These are phyloP conservation scores for Morpho helenor DNA, from an alignment of 2,888 invertebrate genomes.

Conservation along the genomic window DNA sequence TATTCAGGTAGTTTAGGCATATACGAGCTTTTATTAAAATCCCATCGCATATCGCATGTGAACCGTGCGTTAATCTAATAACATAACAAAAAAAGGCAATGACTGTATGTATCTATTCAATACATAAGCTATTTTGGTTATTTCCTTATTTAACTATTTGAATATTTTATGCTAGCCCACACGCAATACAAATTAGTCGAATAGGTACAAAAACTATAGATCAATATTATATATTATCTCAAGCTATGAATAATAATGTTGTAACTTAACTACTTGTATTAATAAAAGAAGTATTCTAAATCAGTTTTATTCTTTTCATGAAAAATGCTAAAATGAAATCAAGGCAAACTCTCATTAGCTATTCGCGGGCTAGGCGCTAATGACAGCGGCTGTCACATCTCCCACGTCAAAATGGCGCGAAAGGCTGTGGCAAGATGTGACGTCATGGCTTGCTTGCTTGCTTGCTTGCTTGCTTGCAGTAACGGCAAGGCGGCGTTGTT, in stretches of 20 bases:
- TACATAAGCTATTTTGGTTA: slow-evolving; percentile 1
- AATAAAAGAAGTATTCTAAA: too few relatives aligned
- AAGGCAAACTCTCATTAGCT: too few relatives aligned
- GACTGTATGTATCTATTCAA: slow-evolving; percentile 5
- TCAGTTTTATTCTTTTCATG: too few relatives aligned
- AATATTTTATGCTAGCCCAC: slow-evolving; percentile 9
- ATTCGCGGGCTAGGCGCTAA: too few relatives aligned
- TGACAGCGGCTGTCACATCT: too few relatives aligned
- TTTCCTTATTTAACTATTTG: slow-evolving; percentile 10
- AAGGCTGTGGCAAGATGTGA: too few relatives aligned
- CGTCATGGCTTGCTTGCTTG: too few relatives aligned
- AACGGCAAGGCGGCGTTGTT: too few relatives aligned
- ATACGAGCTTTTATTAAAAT: background rate
- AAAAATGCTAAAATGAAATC: too few relatives aligned
- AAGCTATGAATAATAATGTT: background rate
- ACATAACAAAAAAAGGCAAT: slow-evolving; percentile 7
- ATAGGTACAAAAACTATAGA: background rate
- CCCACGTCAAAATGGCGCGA: too few relatives aligned
- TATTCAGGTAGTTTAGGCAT: background rate
- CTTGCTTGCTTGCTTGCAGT: too few relatives aligned
- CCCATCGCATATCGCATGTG: background rate
- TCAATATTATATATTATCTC: background rate
- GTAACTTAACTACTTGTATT: too few relatives aligned
- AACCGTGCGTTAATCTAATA: slow-evolving; percentile 1
- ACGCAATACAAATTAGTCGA: slow-evolving; percentile 6